phyloP scores from a whole-genome alignment of 2,113 vertebrate genomes.

The Cettia cetti region DNA sequence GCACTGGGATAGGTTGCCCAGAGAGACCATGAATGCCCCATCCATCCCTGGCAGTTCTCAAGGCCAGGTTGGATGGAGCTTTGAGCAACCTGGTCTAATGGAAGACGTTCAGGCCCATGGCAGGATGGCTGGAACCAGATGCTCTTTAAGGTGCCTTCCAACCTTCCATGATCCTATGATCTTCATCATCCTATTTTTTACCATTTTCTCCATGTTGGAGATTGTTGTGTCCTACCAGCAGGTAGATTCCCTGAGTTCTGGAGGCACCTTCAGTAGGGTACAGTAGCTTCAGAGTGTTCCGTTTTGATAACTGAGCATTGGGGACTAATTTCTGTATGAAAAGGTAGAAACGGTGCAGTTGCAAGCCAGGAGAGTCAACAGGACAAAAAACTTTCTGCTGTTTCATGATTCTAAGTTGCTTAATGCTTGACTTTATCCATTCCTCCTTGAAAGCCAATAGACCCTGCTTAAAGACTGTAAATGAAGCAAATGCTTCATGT shows the following conservation, averaged over 20 bases:
- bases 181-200: neutral
- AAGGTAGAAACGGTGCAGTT: neutral
- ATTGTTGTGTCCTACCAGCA: conserved; percentile 14
- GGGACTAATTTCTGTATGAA: neutral
- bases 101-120: neutral
- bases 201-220: neutral
- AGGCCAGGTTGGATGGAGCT: neutral
- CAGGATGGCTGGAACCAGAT: neutral
- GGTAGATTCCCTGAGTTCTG: conserved; percentile 68
- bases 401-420: neutral
- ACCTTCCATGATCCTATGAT: neutral
- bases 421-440: neutral
- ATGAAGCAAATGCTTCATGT: neutral
- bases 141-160: neutral
- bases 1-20: neutral
- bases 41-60: neutral
- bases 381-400: neutral
- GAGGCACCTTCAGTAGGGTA: conserved; percentile 59
- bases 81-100: neutral
- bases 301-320: accelerated
- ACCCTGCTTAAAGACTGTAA: neutral
- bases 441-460: neutral
- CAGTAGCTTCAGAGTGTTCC: neutral
- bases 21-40: neutral
- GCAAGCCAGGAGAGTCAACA: neutral